Evolutionary conservation across 1,140 invertebrate species (phyloP), one percentile per base, ranked within the genome.

Genomic region (Zaprionus tsacasi): DNA sequence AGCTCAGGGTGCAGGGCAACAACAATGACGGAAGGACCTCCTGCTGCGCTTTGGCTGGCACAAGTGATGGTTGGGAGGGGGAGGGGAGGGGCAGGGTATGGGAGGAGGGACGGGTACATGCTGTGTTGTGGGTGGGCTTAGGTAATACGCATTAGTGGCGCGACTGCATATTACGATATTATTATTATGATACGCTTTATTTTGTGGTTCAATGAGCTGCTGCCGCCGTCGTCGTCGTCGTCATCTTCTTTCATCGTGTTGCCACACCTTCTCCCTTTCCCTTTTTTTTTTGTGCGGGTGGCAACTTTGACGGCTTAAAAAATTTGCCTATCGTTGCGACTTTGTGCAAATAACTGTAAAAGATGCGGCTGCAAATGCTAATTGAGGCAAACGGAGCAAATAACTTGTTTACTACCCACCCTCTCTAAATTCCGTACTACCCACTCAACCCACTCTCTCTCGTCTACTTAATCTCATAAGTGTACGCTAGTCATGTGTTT

Each of bases 161-260:
- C 87, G 87, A 78, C 83, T 87, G 88, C 88, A 91, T 91, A 91
- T 88, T 85, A 85, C 83, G 79, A 88, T 87, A 82, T 88, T 82
- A 88, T 91, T 91, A 91, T 91, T 81, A 91, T 91, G 87, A 91
- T 91, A 91, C 76, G 87, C 87, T 91, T 89, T 91, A 91, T 91
- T 91, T 87, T 83, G 88, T 91, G 88, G 88, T 91, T 91, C 88
- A 91, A 87, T 91, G 88, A 79, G 80, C 72, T 50, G 82, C 61
- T 27, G 25, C 25, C 27, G 27, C 27, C 27, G 27, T 6, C 27
- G 27, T 30, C 27, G 3, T 30, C 27, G 27, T 30, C 48, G 68
- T 21, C 72, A 67, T 72, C n/a, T n/a, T n/a, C 66, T 70, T 65
- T 70, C 54, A 69, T 69, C 52, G 38, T 17, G 25, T 54, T 66